phyloP scores from a whole-genome alignment of 1,140 invertebrate species.

The Penaeus chinensis region DNA sequence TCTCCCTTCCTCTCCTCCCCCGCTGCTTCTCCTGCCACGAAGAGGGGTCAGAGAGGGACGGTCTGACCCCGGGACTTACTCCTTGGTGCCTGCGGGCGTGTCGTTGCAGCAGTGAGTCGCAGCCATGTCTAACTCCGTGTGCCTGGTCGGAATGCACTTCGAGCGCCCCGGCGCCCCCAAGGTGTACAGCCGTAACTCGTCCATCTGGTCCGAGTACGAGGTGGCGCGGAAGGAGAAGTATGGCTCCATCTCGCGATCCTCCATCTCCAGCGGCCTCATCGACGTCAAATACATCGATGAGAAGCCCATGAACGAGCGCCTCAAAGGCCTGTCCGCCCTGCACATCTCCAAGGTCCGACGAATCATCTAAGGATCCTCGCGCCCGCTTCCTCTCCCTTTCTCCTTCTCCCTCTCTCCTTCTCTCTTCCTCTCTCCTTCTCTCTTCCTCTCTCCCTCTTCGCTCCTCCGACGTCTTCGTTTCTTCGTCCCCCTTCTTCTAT shows the following conservation, averaged over 20 bases:
- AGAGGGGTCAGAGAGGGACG: too few relatives aligned
- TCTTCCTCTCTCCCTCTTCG: neutral
- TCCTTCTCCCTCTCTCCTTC: conserved; percentile 19
- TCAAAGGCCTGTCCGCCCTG: conserved; percentile 44
- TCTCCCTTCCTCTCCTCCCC: neutral
- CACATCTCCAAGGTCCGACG: conserved; percentile 60
- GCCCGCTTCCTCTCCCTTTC: neutral
- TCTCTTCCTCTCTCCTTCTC: neutral
- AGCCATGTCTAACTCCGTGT: conserved; percentile 62
- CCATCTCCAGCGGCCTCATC: conserved; percentile 38
- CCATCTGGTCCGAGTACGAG: conserved; percentile 58
- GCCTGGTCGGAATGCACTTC: conserved; percentile 62
- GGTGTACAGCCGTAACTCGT: conserved; percentile 55
- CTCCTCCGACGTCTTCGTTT: neutral
- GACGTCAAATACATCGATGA: conserved; percentile 52
- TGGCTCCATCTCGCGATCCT: neutral
- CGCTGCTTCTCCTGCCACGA: neutral
- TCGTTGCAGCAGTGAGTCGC: conserved; percentile 10
- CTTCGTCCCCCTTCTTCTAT: conserved; percentile 1
- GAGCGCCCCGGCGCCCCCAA: conserved; percentile 59
- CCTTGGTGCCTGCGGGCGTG: too few relatives aligned
- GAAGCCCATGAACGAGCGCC: conserved; percentile 49
- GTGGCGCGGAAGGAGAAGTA: conserved; percentile 48
- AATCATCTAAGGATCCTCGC: conserved; percentile 31
- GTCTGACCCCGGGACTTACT: too few relatives aligned